Evolutionary conservation across 2,888 invertebrate species (phyloP).

Genomic region (Agrochola lota): DNA sequence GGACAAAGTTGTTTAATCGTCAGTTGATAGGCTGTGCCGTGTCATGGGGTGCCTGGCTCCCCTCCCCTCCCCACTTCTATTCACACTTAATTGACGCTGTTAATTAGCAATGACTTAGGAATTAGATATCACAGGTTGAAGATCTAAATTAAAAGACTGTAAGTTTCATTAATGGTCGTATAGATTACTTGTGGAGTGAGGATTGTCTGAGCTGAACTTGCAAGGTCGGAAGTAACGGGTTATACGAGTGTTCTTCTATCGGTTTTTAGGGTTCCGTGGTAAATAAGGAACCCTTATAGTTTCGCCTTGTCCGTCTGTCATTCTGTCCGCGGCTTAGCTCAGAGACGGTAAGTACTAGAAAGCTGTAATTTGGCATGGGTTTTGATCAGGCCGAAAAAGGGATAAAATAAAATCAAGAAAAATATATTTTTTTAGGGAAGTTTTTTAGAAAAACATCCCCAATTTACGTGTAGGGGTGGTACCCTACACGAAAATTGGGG

Average conservation of each 20-base stretch:
- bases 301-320: no score
- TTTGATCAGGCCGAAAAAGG: no score
- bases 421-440: no score
- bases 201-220: neutral
- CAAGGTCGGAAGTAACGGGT: neutral
- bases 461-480: no score
- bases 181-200: neutral
- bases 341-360: no score
- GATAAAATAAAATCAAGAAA: no score
- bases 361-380: no score
- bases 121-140: conserved; percentile 46
- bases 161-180: neutral
- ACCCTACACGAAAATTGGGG: no score
- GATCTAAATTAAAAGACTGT: conserved; percentile 44
- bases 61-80: conserved; percentile 58
- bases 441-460: no score
- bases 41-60: conserved; percentile 77
- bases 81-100: conserved; percentile 76
- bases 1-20: conserved; percentile 82
- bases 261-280: neutral
- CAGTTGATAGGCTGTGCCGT: conserved; percentile 77
- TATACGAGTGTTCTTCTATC: neutral
- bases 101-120: conserved; percentile 69
- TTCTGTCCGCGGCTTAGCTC: no score
- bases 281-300: no score